phyloP scores from a whole-genome alignment of 2,888 invertebrate genomes.

The Campopleginae sp. region DNA sequence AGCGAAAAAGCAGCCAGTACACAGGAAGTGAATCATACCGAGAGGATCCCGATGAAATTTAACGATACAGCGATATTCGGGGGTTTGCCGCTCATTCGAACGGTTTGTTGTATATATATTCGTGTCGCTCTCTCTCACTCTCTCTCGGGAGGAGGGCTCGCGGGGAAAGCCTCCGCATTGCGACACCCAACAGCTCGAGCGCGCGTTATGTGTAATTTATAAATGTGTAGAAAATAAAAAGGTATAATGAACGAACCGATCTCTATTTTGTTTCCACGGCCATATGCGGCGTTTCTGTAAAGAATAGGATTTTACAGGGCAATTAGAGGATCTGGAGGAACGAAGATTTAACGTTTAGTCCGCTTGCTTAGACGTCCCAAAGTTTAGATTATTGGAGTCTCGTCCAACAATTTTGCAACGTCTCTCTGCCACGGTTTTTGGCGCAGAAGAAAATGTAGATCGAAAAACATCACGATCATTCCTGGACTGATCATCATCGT shows the following conservation, averaged over 20 bases:
- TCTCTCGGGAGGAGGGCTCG: slow-evolving; percentile 3
- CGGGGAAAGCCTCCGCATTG: slow-evolving; percentile 61
- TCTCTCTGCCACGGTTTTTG: slow-evolving; percentile 9
- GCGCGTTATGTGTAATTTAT: slow-evolving; percentile 22
- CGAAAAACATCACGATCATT: no score
- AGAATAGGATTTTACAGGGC: slow-evolving; percentile 64
- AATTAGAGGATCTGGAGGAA: slow-evolving; percentile 63
- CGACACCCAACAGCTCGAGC: slow-evolving; percentile 60
- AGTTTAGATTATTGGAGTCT: neutral
- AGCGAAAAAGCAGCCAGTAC: neutral
- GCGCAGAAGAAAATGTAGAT: neutral
- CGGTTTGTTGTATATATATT: slow-evolving; percentile 3
- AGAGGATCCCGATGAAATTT: slow-evolving; percentile 3
- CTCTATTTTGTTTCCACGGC: neutral
- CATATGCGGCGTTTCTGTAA: neutral
- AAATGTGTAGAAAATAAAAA: slow-evolving; percentile 21
- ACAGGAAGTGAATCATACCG: slow-evolving; percentile 2
- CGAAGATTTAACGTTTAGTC: slow-evolving; percentile 54
- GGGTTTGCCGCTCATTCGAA: neutral
- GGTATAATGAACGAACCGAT: neutral
- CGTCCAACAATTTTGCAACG: slow-evolving; percentile 40
- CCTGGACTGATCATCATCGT: neutral
- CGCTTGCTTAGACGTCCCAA: neutral
- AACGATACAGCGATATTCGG: slow-evolving; percentile 4
- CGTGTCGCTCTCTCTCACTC: neutral